A percentile compares a stretch with the other conserved stretches of the same genome.
Evolutionary conservation across 2,888 invertebrate genomes (phyloP).

Genomic region (Hypsopygia costalis): DNA sequence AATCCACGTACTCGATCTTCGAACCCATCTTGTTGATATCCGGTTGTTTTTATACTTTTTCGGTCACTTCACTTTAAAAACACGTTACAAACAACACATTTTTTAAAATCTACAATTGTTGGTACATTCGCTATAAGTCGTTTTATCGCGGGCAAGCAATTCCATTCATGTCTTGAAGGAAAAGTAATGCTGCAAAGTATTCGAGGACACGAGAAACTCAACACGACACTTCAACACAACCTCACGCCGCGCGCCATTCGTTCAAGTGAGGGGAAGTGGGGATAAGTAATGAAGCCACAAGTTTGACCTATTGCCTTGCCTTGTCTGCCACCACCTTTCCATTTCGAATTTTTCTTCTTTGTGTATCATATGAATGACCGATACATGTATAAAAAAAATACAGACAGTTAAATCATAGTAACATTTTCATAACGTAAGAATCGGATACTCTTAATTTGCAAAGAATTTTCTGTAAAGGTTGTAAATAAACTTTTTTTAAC

Average conservation of each 20-base stretch:
- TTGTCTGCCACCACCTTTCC: slow-evolving; percentile 12
- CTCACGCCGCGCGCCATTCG: slow-evolving; percentile 67
- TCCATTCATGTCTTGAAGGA: slow-evolving; percentile 51
- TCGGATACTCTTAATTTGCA: background rate
- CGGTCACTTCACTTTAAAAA: slow-evolving; percentile 29
- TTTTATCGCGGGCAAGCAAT: slow-evolving; percentile 33
- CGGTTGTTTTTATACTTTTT: slow-evolving; percentile 44
- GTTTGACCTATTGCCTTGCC: slow-evolving; percentile 49
- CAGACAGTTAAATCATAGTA: too few relatives aligned
- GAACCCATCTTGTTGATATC: slow-evolving; percentile 86
- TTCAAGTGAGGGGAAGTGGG: slow-evolving; percentile 54
- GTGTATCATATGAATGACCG: too few relatives aligned
- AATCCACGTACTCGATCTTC: slow-evolving; percentile 95
- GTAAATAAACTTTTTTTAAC: background rate
- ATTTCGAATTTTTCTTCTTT: slow-evolving; percentile 3
- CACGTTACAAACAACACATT: slow-evolving; percentile 20
- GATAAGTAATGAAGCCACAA: slow-evolving; percentile 60
- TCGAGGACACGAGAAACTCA: slow-evolving; percentile 65
- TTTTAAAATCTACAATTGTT: slow-evolving; percentile 45
- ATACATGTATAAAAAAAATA: too few relatives aligned
- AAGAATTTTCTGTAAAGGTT: too few relatives aligned
- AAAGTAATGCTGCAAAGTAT: slow-evolving; percentile 40
- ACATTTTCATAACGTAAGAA: too few relatives aligned
- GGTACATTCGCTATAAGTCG: slow-evolving; percentile 22
- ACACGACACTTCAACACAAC: slow-evolving; percentile 55